A percentile compares a stretch with the other conserved stretches of the same genome.
These are phyloP conservation scores for Melinaea menophilus DNA, from an alignment of 2,888 invertebrate species.

Conservation along the genomic window DNA sequence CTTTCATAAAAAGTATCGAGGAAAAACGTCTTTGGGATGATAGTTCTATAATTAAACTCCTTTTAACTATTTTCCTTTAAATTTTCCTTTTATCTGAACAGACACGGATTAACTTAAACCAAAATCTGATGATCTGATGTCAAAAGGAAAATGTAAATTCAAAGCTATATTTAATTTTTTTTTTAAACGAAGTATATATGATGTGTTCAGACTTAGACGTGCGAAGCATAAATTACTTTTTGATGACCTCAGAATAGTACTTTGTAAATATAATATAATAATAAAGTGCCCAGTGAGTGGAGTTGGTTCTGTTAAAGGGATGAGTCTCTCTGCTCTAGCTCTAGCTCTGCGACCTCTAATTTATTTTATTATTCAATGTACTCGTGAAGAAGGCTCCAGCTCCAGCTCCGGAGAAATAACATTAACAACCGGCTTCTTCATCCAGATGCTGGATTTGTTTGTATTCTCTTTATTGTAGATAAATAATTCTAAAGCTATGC, in stretches of 20 bases:
- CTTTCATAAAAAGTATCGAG: too few relatives aligned
- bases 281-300: background rate
- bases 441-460: too few relatives aligned
- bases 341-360: constrained; percentile 1
- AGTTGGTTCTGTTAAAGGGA: background rate
- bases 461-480: too few relatives aligned
- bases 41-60: background rate
- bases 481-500: too few relatives aligned
- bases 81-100: too few relatives aligned
- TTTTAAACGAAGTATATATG: background rate
- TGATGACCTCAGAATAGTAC: background rate
- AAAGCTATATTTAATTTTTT: background rate
- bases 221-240: background rate
- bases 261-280: background rate
- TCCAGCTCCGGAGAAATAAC: too few relatives aligned
- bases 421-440: too few relatives aligned
- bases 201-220: background rate
- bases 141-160: constrained; percentile 1
- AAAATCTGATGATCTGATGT: background rate
- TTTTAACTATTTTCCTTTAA: background rate
- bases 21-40: too few relatives aligned
- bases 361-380: background rate
- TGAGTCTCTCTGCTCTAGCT: too few relatives aligned
- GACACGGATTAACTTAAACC: too few relatives aligned
- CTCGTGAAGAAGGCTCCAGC: too few relatives aligned